A percentile compares a stretch with the other conserved stretches of the same genome.
Evolutionary conservation across 1,140 invertebrate genomes (phyloP).

Genomic region (Zaprionus lachaisei): DNA sequence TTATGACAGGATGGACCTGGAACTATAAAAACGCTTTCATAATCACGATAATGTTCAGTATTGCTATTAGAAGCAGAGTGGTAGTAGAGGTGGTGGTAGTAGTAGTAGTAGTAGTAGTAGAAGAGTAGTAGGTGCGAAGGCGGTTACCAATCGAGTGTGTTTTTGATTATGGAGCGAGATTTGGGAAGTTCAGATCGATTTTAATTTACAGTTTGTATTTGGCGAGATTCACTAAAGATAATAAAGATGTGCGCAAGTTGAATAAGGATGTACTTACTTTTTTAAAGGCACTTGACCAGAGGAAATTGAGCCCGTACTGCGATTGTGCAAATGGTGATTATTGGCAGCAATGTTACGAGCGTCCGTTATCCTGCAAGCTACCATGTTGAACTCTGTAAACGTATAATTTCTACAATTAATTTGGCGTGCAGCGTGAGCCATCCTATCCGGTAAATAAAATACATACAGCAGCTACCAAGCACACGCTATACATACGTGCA

Average conservation of each 20-base stretch:
- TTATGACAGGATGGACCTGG: conserved; percentile 87
- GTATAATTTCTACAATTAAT: conserved; percentile 88
- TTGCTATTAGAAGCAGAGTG: conserved; percentile 71
- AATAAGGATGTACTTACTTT: conserved; percentile 90
- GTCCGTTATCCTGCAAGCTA: conserved; percentile 97
- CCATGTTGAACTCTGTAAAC: conserved; percentile 98
- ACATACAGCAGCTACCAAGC: conserved; percentile 65
- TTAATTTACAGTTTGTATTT: conserved; percentile 10
- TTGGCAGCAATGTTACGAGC: conserved; percentile 93
- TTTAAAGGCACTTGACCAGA: conserved; percentile 99
- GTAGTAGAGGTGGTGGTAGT: conserved; percentile 20
- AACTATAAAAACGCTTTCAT: conserved; percentile 91
- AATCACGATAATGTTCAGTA: conserved; percentile 88
- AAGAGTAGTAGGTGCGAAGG: conserved; percentile 45
- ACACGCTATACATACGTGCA: conserved; percentile 64
- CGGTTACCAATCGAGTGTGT: conserved; percentile 60
- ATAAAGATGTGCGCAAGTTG: background rate
- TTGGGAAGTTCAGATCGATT: conserved; percentile 34
- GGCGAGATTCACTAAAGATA: background rate
- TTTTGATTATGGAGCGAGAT: conserved; percentile 41
- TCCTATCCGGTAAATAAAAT: conserved; percentile 83
- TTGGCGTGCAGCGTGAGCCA: conserved; percentile 85
- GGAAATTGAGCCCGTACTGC: conserved; percentile 85
- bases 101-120: conserved; percentile 24
- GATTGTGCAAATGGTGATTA: conserved; percentile 85